A percentile compares a stretch with the other conserved stretches of the same genome.
These are phyloP conservation scores for Pomatorhinus ruficollis DNA, from an alignment of 2,113 vertebrate species.

Conservation along the genomic window DNA sequence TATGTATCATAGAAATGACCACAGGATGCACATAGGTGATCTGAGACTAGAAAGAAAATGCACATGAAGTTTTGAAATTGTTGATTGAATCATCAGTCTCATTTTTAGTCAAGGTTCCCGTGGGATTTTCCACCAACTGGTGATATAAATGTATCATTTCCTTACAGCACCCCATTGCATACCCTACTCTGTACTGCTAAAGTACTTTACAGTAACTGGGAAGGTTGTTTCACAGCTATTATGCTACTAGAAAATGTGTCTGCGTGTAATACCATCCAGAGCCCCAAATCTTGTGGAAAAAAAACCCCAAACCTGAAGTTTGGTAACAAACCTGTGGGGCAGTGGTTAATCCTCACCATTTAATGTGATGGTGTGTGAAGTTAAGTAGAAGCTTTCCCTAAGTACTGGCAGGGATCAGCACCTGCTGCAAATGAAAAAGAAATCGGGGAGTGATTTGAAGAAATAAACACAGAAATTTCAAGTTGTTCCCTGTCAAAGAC, in stretches of 20 bases:
- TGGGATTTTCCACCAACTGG: not conserved
- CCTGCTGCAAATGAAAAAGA: not conserved
- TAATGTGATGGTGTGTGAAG: not conserved
- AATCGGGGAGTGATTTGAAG: not conserved
- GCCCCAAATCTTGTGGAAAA: not conserved
- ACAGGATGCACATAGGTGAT: not conserved
- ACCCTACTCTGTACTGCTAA: not conserved
- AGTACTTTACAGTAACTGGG: not conserved
- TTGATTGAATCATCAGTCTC: not conserved
- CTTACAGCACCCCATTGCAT: not conserved
- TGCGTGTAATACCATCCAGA: not conserved
- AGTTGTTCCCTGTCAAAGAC: not conserved
- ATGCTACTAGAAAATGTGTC: not conserved
- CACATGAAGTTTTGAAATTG: not conserved
- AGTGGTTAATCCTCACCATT: not conserved
- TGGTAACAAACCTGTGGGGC: not conserved
- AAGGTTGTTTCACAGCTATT: not conserved
- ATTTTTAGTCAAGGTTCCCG: not conserved
- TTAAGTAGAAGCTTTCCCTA: not conserved
- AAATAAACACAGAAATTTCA: not conserved
- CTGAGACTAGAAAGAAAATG: not conserved
- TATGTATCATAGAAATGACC: not conserved
- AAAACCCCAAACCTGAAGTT: not conserved
- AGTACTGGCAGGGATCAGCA: not conserved
- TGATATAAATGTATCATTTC: not conserved